A percentile compares a stretch with the other conserved stretches of the same genome.
These are phyloP conservation scores for Rotaria macrura DNA, from an alignment of 2,888 invertebrate genomes.

Conservation along the genomic window DNA sequence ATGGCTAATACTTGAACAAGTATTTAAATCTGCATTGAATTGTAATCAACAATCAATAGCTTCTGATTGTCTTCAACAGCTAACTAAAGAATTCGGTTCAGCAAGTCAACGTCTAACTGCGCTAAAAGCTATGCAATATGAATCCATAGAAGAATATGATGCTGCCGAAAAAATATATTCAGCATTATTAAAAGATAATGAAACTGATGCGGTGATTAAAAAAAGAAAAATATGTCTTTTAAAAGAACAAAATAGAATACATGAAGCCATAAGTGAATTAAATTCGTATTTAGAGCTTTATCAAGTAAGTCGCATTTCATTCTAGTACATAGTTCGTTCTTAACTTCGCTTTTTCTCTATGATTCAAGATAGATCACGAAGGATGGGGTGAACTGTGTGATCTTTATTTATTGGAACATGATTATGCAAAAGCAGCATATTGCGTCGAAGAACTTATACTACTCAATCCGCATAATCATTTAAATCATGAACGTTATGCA, in stretches of 20 bases:
- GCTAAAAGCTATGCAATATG: conserved; percentile 31
- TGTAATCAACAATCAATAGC: conserved; percentile 68
- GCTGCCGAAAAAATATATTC: conserved; percentile 74
- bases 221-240: conserved; percentile 82
- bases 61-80: conserved; percentile 63
- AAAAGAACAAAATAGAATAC: conserved; percentile 69
- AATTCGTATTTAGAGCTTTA: conserved; percentile 87
- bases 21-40: conserved; percentile 81
- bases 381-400: conserved; percentile 93
- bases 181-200: conserved; percentile 72
- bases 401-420: conserved; percentile 75
- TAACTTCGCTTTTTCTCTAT: not conserved
- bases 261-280: conserved; percentile 80
- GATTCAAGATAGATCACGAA: conserved; percentile 64
- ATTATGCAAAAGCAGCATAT: conserved; percentile 80
- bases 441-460: conserved; percentile 87
- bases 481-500: conserved; percentile 79
- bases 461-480: conserved; percentile 86
- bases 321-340: not conserved
- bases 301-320: conserved; percentile 41
- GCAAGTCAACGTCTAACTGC: conserved; percentile 58
- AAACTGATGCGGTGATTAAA: conserved; percentile 78
- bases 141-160: conserved; percentile 58
- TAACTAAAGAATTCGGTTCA: conserved; percentile 75
- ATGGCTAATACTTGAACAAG: conserved; percentile 82